Base-by-base conservation (phyloP, 2,888 invertebrate genomes). In the Eulithis prunata region DNA sequence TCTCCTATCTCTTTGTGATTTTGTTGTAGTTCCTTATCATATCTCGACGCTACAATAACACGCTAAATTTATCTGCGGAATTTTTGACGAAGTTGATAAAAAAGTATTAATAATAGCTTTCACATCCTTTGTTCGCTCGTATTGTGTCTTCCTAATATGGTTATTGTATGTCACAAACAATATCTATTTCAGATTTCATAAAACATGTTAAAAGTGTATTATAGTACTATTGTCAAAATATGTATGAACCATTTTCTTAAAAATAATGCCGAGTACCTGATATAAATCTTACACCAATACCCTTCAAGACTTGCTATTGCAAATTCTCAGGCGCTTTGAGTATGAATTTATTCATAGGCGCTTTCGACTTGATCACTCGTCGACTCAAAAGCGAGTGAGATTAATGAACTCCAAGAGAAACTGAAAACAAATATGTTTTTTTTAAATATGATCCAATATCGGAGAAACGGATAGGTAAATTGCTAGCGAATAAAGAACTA, bases 321-420 rank as follows among this genome's bases (percentile, higher is more conserved):
- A 61, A 60, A 68, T 57, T 64, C 45, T 36, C 28, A 57, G 64
- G 64, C 57, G 60, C 60, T 54, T 57, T 49, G 14, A n/a, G n/a
- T n/a, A 12, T 14, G 46, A 13, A 57, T 47, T 52, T 60, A 67
- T 63, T 63, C 57, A 67, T 60, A 67, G 62, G 28, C 55, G 59
- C 58, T 54, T 53, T 49, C 38, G 32, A 57, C 14, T 46, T 38
- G 47, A 56, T 53, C 46, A 21, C 38, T 32, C 21, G 21, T 21
- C 61, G 62, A 58, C 54, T 14, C 21, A 58, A 57, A 57, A 52
- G 36, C 45, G 52, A 54, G 8, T 36, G 49, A 66, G 58, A 66
- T 62, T n/a, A 13, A 62, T 62, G 62, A 62, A 57, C 65, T 65
- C 53, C 21, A 21, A 21, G 21, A 21, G 21, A 21, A 21, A 21